Percentiles rank a stretch among this genome's conserved stretches.
Evolutionary conservation across 2,797 vertebrate species (phyloP).

Genomic region (Parauchenoglanis punctatus): DNA sequence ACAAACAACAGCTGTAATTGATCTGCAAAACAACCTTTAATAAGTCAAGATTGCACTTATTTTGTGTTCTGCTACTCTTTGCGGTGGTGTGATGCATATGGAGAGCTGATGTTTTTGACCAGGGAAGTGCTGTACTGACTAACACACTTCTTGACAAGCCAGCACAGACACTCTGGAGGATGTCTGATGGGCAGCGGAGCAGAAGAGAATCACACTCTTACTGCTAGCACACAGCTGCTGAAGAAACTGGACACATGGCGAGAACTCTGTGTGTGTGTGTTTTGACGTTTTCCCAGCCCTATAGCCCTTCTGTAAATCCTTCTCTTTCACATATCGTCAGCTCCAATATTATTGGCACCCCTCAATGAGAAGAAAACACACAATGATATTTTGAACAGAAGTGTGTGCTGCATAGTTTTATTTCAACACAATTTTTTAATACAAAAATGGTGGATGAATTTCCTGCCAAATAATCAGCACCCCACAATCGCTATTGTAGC

Average conservation of each 20-base stretch:
- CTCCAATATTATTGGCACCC: too few species aligned
- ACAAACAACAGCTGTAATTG: not conserved
- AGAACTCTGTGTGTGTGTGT: slow-evolving; percentile 4
- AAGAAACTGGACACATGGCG: slow-evolving; percentile 61
- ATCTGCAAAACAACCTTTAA: slow-evolving; percentile 5
- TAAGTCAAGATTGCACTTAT: not conserved
- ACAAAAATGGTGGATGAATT: not conserved
- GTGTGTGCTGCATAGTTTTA: not conserved
- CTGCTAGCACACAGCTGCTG: slow-evolving; percentile 66
- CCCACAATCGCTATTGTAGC: not conserved
- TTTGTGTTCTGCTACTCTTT: not conserved
- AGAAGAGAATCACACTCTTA: slow-evolving; percentile 61
- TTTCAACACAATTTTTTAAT: not conserved
- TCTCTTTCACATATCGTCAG: too few species aligned
- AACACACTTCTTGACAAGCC: slow-evolving; percentile 60
- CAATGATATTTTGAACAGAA: not conserved
- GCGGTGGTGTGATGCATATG: slow-evolving; percentile 2
- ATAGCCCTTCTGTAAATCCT: not conserved
- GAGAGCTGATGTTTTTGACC: slow-evolving; percentile 52
- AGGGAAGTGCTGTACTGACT: slow-evolving; percentile 55
- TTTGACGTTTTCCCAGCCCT: not conserved
- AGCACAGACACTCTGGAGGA: slow-evolving; percentile 65
- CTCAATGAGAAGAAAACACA: too few species aligned
- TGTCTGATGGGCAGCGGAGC: slow-evolving; percentile 68
- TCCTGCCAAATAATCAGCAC: not conserved